Evolutionary conservation across 2,113 vertebrate genomes (phyloP), one percentile per base, ranked within the genome.

Genomic region (Antechinus flavipes): DNA sequence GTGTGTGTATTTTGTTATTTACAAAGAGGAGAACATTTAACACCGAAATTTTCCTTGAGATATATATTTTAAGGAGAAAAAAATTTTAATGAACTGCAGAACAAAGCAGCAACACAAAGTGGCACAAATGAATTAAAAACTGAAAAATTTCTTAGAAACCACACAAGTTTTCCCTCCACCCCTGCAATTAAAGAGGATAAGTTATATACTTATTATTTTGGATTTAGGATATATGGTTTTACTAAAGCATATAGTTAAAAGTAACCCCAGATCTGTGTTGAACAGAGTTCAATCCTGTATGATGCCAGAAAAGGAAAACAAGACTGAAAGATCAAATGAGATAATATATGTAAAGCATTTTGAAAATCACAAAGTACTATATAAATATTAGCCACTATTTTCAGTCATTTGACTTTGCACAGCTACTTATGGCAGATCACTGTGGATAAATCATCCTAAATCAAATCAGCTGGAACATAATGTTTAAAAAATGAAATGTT

Each of bases 21-120:
- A 90, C 49, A 54, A 53, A 24, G 47, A 94, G 93, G 52, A 49
- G 42, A 84, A 14, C 47, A 94, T 49, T 93, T 95, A 24, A 92
- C 26, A 52, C 58, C 61, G 61, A 95, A 22, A 95, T 1, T n/a
- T 96, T n/a, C 19, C 61, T 93, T n/a, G 61, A 94, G 30, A 68
- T 35, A 68, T 8, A 49, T 3, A 50, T 42, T 76, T 6, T 91
- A 93, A 9, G 46, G 52, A 93, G 46, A 68, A 84, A 68, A 68
- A 76, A 42, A 42, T 23, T 49, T 95, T 52, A 53, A 19, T 24
- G 90, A 96, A 96, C 42, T 89, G 68, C 58, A 94, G 93, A 97
- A 26, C 12, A 14, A 56, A 30, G 42, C 14, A 84, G 16, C n/a
- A 84, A 84, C 5, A 84, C n/a, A 61, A 84, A 84, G 19, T 42